Evolutionary conservation across 2,797 vertebrate genomes (phyloP).

Genomic region (Limosa lapponica): DNA sequence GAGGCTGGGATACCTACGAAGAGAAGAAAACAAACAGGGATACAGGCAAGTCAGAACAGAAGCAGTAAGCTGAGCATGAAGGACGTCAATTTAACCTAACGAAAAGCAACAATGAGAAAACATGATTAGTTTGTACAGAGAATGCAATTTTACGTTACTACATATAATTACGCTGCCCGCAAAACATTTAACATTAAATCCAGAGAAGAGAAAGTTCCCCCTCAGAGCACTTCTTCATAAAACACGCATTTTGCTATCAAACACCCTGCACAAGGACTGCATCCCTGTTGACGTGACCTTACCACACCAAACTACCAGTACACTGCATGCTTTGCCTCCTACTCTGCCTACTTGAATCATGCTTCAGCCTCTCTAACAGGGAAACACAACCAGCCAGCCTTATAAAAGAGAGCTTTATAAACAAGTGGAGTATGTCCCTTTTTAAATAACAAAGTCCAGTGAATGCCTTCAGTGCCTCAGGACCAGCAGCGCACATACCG

Average conservation of each 20-base stretch:
- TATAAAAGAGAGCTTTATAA: slow-evolving; percentile 86
- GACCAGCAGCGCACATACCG: slow-evolving; percentile 25
- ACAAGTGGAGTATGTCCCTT: slow-evolving; percentile 82
- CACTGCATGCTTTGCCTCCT: background rate
- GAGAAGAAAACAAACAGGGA: slow-evolving; percentile 25
- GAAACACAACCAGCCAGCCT: slow-evolving; percentile 72
- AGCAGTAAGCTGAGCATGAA: background rate
- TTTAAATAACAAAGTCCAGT: slow-evolving; percentile 60
- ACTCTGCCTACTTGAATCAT: slow-evolving; percentile 30
- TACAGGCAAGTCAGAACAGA: slow-evolving; percentile 61
- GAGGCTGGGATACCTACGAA: slow-evolving; percentile 91
- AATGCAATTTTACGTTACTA: slow-evolving; percentile 28
- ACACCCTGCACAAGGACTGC: background rate
- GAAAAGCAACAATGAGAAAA: slow-evolving; percentile 41
- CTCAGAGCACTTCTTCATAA: background rate
- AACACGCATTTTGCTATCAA: background rate
- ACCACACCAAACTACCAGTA: slow-evolving; percentile 5
- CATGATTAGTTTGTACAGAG: slow-evolving; percentile 52
- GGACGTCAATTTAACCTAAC: slow-evolving; percentile 58
- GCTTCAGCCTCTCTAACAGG: slow-evolving; percentile 61
- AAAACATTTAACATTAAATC: slow-evolving; percentile 1
- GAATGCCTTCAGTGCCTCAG: slow-evolving; percentile 57
- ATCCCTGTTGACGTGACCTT: background rate
- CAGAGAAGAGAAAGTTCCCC: background rate
- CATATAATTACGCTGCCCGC: background rate